A percentile compares a stretch with the other conserved stretches of the same genome.
Conservation (phyloP, 2,797 vertebrate genomes). For the Microcaecilia unicolor region DNA sequence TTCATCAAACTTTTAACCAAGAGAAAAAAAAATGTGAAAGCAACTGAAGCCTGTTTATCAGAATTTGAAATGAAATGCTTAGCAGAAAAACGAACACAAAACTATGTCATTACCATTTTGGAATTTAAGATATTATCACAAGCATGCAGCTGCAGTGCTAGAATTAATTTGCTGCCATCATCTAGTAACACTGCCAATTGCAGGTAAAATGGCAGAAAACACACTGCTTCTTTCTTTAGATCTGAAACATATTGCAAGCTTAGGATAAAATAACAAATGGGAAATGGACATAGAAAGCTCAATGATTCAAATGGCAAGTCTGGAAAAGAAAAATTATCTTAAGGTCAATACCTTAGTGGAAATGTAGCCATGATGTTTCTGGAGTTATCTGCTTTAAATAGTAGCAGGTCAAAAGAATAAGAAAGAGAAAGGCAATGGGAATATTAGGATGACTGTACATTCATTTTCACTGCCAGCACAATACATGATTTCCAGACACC, state of each 20-base stretch:
- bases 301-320: too few relatives aligned
- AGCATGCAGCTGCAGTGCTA: not conserved
- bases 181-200: conserved; percentile 29
- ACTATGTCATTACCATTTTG: not conserved
- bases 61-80: conserved; percentile 5
- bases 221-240: too few relatives aligned
- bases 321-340: too few relatives aligned
- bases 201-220: conserved; percentile 7
- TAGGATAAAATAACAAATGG: too few relatives aligned
- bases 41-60: conserved; percentile 2
- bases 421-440: too few relatives aligned
- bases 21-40: not conserved
- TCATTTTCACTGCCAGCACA: too few relatives aligned
- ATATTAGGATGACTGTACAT: too few relatives aligned
- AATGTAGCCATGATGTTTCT: not conserved
- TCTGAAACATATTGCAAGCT: too few relatives aligned
- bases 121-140: not conserved
- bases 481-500: too few relatives aligned
- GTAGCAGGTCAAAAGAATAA: not conserved
- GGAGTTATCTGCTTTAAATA: not conserved
- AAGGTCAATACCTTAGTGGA: not conserved
- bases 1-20: too few relatives aligned
- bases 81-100: not conserved
- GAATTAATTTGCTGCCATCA: conserved; percentile 35
- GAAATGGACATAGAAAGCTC: too few relatives aligned